A percentile compares a stretch with the other conserved stretches of the same genome.
These are phyloP conservation scores for Oryzias curvinotus DNA, from an alignment of 2,113 vertebrate genomes.

Conservation along the genomic window DNA sequence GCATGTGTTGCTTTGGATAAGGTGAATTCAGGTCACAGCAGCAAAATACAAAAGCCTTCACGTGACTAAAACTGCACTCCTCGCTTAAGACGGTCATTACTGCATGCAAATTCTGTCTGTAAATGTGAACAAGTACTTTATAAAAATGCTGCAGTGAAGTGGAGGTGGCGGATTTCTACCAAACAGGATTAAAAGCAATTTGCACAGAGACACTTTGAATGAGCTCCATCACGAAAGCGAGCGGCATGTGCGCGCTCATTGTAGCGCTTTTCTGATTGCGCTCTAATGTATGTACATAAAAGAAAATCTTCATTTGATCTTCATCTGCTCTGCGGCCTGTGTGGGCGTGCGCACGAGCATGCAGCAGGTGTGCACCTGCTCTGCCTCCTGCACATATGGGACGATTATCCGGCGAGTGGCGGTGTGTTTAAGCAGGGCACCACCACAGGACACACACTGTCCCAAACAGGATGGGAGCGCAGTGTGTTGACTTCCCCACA, in stretches of 20 bases:
- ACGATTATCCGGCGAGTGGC: slow-evolving; percentile 42
- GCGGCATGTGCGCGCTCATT: slow-evolving; percentile 9
- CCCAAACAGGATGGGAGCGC: slow-evolving; percentile 82
- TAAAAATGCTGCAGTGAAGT: slow-evolving; percentile 25
- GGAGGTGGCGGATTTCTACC: slow-evolving; percentile 34
- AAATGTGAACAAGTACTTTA: slow-evolving; percentile 15
- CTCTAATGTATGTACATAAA: slow-evolving; percentile 28
- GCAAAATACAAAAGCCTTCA: slow-evolving; percentile 1
- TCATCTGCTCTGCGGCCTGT: slow-evolving; percentile 18
- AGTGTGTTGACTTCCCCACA: slow-evolving; percentile 80
- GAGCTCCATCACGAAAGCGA: slow-evolving; percentile 22
- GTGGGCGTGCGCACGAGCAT: slow-evolving; percentile 18
- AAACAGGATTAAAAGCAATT: slow-evolving; percentile 39
- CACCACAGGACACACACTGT: slow-evolving; percentile 72
- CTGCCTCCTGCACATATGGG: slow-evolving; percentile 56
- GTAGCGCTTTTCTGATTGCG: neutral
- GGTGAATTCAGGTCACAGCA: too few relatives aligned
- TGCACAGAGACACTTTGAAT: slow-evolving; percentile 26
- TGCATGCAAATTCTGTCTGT: slow-evolving; percentile 19
- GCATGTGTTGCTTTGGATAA: too few relatives aligned
- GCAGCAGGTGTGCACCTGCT: slow-evolving; percentile 74
- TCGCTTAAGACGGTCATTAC: neutral
- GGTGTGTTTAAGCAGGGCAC: slow-evolving; percentile 58
- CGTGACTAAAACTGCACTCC: too few relatives aligned
- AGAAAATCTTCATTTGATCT: slow-evolving; percentile 38